Evolutionary conservation across 2,113 vertebrate genomes (phyloP).

Genomic region (Cepphus grylle): DNA sequence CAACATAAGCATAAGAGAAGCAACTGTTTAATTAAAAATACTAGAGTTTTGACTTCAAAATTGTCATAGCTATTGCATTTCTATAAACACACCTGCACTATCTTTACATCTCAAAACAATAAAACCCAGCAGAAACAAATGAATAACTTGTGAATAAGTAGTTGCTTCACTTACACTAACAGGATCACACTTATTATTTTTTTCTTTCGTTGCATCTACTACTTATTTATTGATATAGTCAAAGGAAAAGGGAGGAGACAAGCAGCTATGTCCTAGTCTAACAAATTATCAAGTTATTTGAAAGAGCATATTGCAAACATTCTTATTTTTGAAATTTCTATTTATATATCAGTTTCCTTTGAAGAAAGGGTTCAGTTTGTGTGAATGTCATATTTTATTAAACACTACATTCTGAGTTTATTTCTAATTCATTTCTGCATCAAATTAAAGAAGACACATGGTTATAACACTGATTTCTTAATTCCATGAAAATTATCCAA

Average conservation of each 20-base stretch:
- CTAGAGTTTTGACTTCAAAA: neutral
- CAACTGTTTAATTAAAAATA: neutral
- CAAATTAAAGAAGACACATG: conserved; percentile 63
- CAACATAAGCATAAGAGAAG: neutral
- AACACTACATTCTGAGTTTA: conserved; percentile 38
- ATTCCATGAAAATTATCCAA: conserved; percentile 67
- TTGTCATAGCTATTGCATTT: neutral
- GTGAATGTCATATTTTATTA: conserved; percentile 63
- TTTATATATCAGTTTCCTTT: conserved; percentile 8
- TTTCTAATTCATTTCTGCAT: conserved; percentile 50
- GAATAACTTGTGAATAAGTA: neutral
- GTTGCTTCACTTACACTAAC: neutral
- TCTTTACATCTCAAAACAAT: neutral
- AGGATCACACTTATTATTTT: neutral
- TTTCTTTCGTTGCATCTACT: neutral
- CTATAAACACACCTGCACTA: neutral
- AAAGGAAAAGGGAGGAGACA: neutral
- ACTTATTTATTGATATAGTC: neutral
- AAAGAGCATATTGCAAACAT: neutral
- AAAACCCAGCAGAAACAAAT: neutral
- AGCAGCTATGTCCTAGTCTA: neutral
- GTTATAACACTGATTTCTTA: conserved; percentile 69
- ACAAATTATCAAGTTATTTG: neutral
- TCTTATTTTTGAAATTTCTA: conserved; percentile 6
- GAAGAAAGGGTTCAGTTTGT: conserved; percentile 39